Percentiles rank a stretch among this genome's conserved stretches.
phyloP scores from a whole-genome alignment of 2,888 invertebrate species.

The Laothoe populi region DNA sequence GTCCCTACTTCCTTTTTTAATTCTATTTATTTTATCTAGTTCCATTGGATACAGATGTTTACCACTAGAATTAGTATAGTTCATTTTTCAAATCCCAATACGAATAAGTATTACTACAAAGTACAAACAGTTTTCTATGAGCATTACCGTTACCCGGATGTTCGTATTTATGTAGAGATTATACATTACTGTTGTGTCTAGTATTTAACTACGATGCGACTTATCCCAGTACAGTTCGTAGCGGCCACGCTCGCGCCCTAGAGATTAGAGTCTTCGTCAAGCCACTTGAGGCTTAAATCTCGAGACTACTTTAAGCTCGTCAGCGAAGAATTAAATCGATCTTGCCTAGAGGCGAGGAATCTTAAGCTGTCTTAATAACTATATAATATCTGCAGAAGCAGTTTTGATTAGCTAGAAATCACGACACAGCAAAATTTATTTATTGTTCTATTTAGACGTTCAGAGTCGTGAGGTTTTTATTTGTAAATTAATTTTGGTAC shows the following conservation, averaged over 20 bases:
- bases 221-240: neutral
- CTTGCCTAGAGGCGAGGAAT: conserved; percentile 22
- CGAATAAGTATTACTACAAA: neutral
- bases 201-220: neutral
- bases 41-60: too few relatives aligned
- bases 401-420: conserved; percentile 13
- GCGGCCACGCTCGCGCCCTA: neutral
- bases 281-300: conserved; percentile 2
- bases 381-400: conserved; percentile 6
- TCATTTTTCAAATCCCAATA: neutral
- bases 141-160: neutral
- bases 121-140: neutral
- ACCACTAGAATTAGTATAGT: too few relatives aligned
- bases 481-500: neutral
- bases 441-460: conserved; percentile 6
- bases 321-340: conserved; percentile 14
- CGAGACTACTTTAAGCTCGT: neutral
- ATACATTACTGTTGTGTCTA: neutral
- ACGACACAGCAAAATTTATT: conserved; percentile 2
- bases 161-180: neutral
- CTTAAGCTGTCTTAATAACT: conserved; percentile 5
- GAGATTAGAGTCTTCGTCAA: neutral
- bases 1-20: too few relatives aligned
- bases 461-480: conserved; percentile 4
- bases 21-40: too few relatives aligned